A percentile compares a stretch with the other conserved stretches of the same genome.
phyloP scores from a whole-genome alignment of 2,888 invertebrate genomes.

The Drosophila percnosoma region DNA sequence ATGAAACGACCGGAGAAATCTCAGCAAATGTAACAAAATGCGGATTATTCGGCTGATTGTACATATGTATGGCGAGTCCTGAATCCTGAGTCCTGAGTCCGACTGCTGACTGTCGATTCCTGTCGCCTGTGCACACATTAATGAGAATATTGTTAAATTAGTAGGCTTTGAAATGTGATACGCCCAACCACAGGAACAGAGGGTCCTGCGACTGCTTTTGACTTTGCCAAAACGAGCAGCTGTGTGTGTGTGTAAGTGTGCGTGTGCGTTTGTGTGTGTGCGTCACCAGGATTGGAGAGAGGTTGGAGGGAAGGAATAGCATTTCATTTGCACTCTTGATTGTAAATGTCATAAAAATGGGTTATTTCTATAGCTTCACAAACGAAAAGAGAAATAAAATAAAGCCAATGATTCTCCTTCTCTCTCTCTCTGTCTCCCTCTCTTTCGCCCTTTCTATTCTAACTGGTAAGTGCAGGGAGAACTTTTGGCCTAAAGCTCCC shows the following conservation, averaged over 20 bases:
- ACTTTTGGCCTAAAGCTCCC: slow-evolving; percentile 66
- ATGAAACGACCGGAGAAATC: slow-evolving; percentile 47
- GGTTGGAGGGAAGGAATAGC: slow-evolving; percentile 12
- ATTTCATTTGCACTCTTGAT: slow-evolving; percentile 45
- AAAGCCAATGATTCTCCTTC: background rate
- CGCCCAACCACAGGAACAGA: slow-evolving; percentile 75
- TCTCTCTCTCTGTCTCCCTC: background rate
- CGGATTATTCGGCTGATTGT: slow-evolving; percentile 66
- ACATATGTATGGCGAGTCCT: slow-evolving; percentile 1
- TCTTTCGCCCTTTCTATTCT: background rate
- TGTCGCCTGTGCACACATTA: slow-evolving; percentile 78
- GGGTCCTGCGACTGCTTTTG: slow-evolving; percentile 57
- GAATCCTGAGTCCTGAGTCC: background rate
- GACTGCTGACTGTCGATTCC: slow-evolving; percentile 17
- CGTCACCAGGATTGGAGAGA: background rate
- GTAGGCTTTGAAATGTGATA: slow-evolving; percentile 84
- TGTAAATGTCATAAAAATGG: slow-evolving; percentile 68
- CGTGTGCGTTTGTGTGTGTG: slow-evolving; percentile 25
- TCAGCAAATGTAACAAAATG: slow-evolving; percentile 80
- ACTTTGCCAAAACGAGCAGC: slow-evolving; percentile 74
- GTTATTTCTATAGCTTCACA: slow-evolving; percentile 73
- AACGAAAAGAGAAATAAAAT: slow-evolving; percentile 7
- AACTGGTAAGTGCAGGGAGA: slow-evolving; percentile 4
- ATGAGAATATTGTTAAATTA: slow-evolving; percentile 85
- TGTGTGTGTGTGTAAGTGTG: slow-evolving; percentile 30